phyloP scores from a whole-genome alignment of 2,113 vertebrate species.

The Petroica traversi region DNA sequence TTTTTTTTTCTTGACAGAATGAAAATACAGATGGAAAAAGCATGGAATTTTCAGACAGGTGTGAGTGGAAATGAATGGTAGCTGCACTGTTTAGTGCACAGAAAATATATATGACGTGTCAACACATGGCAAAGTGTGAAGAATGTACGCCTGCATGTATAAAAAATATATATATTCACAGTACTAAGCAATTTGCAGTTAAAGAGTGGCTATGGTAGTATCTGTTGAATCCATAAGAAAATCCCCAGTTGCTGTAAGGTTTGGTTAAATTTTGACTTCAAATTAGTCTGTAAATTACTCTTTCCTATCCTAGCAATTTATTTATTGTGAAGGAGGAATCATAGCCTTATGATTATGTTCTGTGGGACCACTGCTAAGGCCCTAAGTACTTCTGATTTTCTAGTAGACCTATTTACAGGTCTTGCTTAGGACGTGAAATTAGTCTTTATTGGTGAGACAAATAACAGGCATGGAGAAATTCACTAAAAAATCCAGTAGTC shows the following conservation, averaged over 20 bases:
- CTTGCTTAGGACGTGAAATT: not conserved
- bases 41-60: constrained; percentile 40
- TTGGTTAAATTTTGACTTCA: not conserved
- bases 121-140: constrained; percentile 63
- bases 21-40: constrained; percentile 15
- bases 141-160: not conserved
- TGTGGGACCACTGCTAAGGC: not conserved
- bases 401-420: not conserved
- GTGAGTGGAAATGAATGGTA: constrained; percentile 50
- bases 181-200: not conserved
- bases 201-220: not conserved
- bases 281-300: not conserved
- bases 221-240: constrained; percentile 11
- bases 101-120: constrained; percentile 24
- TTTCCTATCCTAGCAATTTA: not conserved
- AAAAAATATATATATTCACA: constrained; percentile 1
- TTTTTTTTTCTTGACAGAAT: not conserved
- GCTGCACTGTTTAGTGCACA: constrained; percentile 28
- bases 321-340: not conserved
- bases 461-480: not conserved
- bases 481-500: not conserved
- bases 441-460: not conserved
- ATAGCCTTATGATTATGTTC: not conserved
- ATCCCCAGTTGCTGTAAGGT: not conserved
- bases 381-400: not conserved